Conservation (phyloP, 1,140 invertebrate genomes). For the Drosophila mauritiana region DNA sequence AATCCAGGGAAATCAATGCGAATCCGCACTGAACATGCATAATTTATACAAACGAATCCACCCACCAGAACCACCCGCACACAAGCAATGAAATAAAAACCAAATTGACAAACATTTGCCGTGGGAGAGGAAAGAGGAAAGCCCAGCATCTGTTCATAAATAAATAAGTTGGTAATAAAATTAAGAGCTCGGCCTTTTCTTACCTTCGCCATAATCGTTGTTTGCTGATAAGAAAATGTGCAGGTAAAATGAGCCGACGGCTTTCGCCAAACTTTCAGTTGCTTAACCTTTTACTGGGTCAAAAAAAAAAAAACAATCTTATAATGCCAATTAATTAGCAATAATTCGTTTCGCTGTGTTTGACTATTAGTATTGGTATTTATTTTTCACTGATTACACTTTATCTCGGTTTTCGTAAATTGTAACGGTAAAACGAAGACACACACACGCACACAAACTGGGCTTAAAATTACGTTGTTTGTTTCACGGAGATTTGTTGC, state of each 20-base stretch:
- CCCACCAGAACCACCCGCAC: constrained; percentile 11
- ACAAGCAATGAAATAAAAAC: constrained; percentile 68
- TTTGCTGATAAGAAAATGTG: constrained; percentile 25
- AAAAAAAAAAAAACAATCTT: constrained; percentile 10
- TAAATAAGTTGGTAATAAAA: constrained; percentile 78
- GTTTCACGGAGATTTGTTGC: neutral
- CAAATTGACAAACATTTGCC: constrained; percentile 68
- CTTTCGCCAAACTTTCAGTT: constrained; percentile 21
- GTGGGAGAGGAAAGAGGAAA: constrained; percentile 10
- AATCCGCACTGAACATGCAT: constrained; percentile 66
- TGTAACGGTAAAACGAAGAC: constrained; percentile 65
- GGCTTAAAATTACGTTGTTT: neutral
- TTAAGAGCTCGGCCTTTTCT: constrained; percentile 54
- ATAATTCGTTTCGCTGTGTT: constrained; percentile 28
- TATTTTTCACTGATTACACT: constrained; percentile 22
- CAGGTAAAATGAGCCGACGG: constrained; percentile 54
- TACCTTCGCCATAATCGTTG: constrained; percentile 72
- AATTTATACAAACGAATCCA: constrained; percentile 64
- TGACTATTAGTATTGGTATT: constrained; percentile 32
- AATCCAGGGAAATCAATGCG: constrained; percentile 67
- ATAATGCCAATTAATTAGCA: constrained; percentile 46
- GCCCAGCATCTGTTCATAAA: constrained; percentile 46
- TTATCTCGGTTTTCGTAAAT: constrained; percentile 38
- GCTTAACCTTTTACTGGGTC: constrained; percentile 14
- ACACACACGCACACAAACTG: constrained; percentile 21